Evolutionary conservation across 2,888 invertebrate genomes (phyloP), one percentile per base, ranked within the genome.

Genomic region (Tribolium freemani): DNA sequence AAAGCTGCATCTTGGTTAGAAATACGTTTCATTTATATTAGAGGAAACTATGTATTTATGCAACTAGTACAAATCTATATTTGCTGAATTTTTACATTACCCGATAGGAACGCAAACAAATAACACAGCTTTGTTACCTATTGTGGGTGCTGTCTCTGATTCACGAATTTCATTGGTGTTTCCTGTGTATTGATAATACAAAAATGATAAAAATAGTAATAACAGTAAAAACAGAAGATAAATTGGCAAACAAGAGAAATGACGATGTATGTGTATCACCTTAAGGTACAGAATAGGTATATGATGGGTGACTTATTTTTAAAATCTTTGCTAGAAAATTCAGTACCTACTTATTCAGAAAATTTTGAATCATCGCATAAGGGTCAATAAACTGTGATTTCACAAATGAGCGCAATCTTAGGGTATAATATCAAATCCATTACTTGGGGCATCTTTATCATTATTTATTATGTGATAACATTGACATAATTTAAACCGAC

Each of bases 401-500:
- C 66, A 66, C 13, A 66, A 66, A 66, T 21, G 44, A 30, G 44
- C 56, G 66, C 54, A 66, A 66, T 66, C 38, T 53, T 13, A 58
- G n/a, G 1, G 56, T 30, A 56, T 16, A 58, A 58, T 58, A 31
- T 44, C 51, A 53, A 66, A 31, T 45, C 26, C 45, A 38, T 20
- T 13, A 38, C 61, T 44, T 50, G 48, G 48, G 45, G 30, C 58
- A 21, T 26, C 30, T 45, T 70, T 70, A 70, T 70, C 70, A 26
- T 26, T 70, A 63, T 68, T 69, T 61, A 30, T 48, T 64, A 46
- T 48, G 54, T 56, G 71, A 71, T 71, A 71, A 71, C 71, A 71
- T 71, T 71, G 71, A 71, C 71, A 71, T 71, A 64, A 71, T 71
- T 71, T 71, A 30, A 45, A 71, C 46, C 51, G 57, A 58, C 31